Conservation (phyloP, 2,113 vertebrate genomes). For the Muscicapa adusta region DNA sequence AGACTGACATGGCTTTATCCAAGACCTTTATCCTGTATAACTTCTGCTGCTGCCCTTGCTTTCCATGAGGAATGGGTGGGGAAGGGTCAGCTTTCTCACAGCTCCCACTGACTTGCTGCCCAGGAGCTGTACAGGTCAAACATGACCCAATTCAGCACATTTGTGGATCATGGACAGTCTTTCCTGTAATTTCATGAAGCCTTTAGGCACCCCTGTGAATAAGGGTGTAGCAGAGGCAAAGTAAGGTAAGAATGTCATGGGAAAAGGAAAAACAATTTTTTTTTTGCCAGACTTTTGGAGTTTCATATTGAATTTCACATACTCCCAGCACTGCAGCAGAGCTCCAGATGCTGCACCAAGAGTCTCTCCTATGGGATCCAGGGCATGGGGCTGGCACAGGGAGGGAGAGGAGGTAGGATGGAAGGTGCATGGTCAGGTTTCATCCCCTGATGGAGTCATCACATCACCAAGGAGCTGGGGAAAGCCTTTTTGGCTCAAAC, state of each 20-base stretch:
- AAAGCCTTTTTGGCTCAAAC: neutral
- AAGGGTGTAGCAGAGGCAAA: neutral
- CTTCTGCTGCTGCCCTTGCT: neutral
- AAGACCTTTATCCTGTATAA: neutral
- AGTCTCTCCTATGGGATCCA: neutral
- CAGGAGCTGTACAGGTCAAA: neutral
- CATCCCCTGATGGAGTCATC: neutral
- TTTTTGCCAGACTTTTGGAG: neutral
- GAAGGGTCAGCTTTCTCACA: neutral
- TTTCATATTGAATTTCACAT: neutral
- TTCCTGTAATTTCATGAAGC: neutral
- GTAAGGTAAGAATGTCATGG: neutral
- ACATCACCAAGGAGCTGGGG: neutral
- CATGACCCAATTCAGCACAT: neutral
- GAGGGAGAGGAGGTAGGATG: neutral
- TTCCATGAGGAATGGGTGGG: neutral
- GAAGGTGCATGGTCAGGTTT: neutral
- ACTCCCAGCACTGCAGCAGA: neutral
- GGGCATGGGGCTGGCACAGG: neutral
- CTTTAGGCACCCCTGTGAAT: neutral
- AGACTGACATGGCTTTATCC: neutral
- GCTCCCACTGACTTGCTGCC: neutral
- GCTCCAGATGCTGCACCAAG: neutral
- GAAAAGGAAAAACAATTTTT: neutral
- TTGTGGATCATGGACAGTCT: neutral